Evolutionary conservation across 2,888 invertebrate genomes (phyloP), one percentile per base, ranked within the genome.

Genomic region (Troglohyphantes excavatus): DNA sequence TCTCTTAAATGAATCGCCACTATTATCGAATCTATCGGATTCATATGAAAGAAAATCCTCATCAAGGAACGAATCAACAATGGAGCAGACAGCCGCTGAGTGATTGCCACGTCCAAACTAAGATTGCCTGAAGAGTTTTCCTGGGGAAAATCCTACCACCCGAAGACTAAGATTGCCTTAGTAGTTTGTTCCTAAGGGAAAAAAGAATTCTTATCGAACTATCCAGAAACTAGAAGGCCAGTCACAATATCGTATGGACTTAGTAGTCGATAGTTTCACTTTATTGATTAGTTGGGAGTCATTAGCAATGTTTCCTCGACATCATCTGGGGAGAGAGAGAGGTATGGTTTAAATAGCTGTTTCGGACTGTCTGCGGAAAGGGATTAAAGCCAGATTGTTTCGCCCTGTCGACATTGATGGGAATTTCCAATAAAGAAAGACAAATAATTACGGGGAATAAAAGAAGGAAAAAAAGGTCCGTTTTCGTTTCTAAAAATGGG

Each of bases 261-360:
- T n/a, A 39, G 39, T 39, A 70, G 68, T 19, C 68, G 59, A 70
- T 70, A 70, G 82, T 79, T 33, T 43, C 43, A 43, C 21, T 13
- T n/a, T 29, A 83, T 83, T 63, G 83, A 83, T 83, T 72, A 21
- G 59, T 73, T 21, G 21, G 39, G 39, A 63, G 72, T 83, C 83
- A 83, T 83, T 83, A 83, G 83, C 63, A 83, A 73, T 73, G 59
- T 59, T 33, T 68, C 29, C 33, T 9, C 53, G 59, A 59, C 43
- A 68, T 61, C 39, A 39, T 39, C 13, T 39, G 13, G 9, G 23
- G 9, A 61, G 11, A 46, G 11, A 46, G 11, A 11, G 46, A 0
- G 46, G 46, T 17, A 17, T n/a, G 39, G 39, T 39, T 39, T 39
- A 39, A 7, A 39, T 39, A 11, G 39, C 39, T 13, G 39, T 39